phyloP scores from a whole-genome alignment of 2,113 vertebrate species.

The Redunca redunca region DNA sequence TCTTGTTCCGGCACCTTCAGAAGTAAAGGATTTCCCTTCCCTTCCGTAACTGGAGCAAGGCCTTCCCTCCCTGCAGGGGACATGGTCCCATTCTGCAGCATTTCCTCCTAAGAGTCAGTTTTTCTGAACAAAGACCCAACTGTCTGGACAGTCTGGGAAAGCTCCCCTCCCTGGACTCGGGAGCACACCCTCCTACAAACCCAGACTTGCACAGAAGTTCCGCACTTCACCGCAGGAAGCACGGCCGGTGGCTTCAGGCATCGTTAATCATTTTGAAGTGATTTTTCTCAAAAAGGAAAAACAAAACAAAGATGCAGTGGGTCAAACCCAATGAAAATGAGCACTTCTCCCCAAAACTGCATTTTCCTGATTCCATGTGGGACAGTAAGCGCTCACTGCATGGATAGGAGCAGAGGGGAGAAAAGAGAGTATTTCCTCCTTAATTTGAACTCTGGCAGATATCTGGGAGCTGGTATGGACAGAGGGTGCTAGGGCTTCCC shows the following conservation, averaged over 20 bases:
- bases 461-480: not conserved
- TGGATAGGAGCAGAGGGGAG: not conserved
- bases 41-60: slow-evolving; percentile 11
- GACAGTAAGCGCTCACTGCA: not conserved
- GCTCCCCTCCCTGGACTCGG: slow-evolving; percentile 44
- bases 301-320: slow-evolving; percentile 65
- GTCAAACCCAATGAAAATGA: slow-evolving; percentile 72
- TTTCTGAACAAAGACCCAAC: slow-evolving; percentile 74
- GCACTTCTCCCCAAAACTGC: slow-evolving; percentile 64
- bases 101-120: slow-evolving; percentile 48
- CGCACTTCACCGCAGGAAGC: slow-evolving; percentile 72
- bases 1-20: slow-evolving; percentile 48
- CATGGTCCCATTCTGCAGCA: slow-evolving; percentile 25
- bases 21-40: slow-evolving; percentile 33
- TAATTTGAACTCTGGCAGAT: not conserved
- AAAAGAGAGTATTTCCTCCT: not conserved
- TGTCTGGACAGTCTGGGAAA: slow-evolving; percentile 75
- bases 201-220: slow-evolving; percentile 73
- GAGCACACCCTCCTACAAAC: slow-evolving; percentile 69
- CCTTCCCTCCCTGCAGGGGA: slow-evolving; percentile 35
- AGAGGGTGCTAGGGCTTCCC: not conserved
- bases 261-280: slow-evolving; percentile 81
- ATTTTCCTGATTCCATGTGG: slow-evolving; percentile 28
- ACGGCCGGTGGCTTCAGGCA: slow-evolving; percentile 74
- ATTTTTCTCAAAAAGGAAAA: slow-evolving; percentile 74